These are phyloP conservation scores for Petrophora chlorosata DNA, from an alignment of 2,888 invertebrate genomes.

Conservation along the genomic window DNA sequence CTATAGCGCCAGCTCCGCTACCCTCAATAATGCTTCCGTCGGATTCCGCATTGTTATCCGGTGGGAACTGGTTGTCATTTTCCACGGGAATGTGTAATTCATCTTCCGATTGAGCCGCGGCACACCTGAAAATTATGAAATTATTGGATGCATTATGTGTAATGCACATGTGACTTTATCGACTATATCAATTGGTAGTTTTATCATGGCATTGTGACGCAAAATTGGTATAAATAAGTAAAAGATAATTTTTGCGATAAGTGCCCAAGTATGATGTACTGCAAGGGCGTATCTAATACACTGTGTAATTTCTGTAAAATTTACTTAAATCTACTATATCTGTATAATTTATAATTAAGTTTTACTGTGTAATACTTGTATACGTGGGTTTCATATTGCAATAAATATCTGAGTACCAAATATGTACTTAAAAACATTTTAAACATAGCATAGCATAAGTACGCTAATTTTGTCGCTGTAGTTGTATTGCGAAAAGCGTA, in stretches of 20 bases:
- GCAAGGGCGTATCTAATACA: slow-evolving; percentile 61
- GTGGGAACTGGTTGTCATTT: slow-evolving; percentile 71
- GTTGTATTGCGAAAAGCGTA: no score
- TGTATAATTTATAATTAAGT: no score
- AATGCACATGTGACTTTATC: slow-evolving; percentile 62
- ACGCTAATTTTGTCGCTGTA: no score
- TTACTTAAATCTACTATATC: no score
- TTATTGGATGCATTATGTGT: slow-evolving; percentile 8
- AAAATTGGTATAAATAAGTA: slow-evolving; percentile 62
- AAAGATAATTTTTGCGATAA: slow-evolving; percentile 73
- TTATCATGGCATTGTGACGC: slow-evolving; percentile 72
- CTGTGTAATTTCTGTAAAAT: slow-evolving; percentile 34
- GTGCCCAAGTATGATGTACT: slow-evolving; percentile 42
- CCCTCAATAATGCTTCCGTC: slow-evolving; percentile 57
- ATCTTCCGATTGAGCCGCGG: slow-evolving; percentile 59
- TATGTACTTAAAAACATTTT: no score
- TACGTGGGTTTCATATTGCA: no score
- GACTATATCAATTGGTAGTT: slow-evolving; percentile 46
- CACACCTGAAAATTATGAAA: slow-evolving; percentile 42
- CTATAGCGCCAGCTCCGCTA: slow-evolving; percentile 57
- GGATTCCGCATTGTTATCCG: slow-evolving; percentile 57
- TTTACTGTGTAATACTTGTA: no score
- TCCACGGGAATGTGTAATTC: slow-evolving; percentile 67
- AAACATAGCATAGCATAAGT: no score
- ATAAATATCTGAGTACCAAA: no score